These are phyloP conservation scores for Archips crataeganus DNA, from an alignment of 2,888 invertebrate species.

Conservation along the genomic window DNA sequence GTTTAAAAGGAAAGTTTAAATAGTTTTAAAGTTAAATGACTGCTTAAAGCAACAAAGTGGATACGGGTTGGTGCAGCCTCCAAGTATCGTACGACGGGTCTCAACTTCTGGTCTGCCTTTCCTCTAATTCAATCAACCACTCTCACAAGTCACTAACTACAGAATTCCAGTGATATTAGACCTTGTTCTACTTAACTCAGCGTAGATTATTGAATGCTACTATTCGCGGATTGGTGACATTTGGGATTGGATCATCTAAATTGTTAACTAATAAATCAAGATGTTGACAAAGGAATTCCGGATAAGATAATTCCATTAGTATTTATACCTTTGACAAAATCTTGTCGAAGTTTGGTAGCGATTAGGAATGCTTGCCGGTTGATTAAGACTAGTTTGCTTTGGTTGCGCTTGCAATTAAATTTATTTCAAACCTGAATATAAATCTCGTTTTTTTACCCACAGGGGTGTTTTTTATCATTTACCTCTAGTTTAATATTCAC, in stretches of 20 bases:
- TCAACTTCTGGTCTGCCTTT: conserved; percentile 72
- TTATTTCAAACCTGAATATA: background rate
- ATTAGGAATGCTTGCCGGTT: conserved; percentile 13
- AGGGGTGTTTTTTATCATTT: background rate
- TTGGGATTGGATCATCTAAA: conserved; percentile 21
- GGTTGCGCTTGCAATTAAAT: background rate
- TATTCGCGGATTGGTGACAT: conserved; percentile 5
- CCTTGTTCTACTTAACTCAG: background rate
- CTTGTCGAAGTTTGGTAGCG: conserved; percentile 45
- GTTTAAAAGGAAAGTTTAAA: conserved; percentile 65
- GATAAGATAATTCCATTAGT: background rate
- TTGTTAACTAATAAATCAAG: conserved; percentile 52
- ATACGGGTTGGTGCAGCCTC: conserved; percentile 81
- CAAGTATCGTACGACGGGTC: conserved; percentile 77
- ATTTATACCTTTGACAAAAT: conserved; percentile 50
- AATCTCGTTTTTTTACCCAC: background rate
- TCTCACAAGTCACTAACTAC: conserved; percentile 13
- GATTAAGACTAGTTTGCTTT: conserved; percentile 11
- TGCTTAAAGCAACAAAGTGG: conserved; percentile 70
- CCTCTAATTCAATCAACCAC: conserved; percentile 58
- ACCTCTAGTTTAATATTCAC: background rate
- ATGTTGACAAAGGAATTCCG: conserved; percentile 63
- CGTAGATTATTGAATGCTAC: background rate
- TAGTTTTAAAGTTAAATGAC: conserved; percentile 63
- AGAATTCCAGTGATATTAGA: background rate